These are phyloP conservation scores for Drosophila biarmipes DNA, from an alignment of 1,140 invertebrate species.

Conservation along the genomic window DNA sequence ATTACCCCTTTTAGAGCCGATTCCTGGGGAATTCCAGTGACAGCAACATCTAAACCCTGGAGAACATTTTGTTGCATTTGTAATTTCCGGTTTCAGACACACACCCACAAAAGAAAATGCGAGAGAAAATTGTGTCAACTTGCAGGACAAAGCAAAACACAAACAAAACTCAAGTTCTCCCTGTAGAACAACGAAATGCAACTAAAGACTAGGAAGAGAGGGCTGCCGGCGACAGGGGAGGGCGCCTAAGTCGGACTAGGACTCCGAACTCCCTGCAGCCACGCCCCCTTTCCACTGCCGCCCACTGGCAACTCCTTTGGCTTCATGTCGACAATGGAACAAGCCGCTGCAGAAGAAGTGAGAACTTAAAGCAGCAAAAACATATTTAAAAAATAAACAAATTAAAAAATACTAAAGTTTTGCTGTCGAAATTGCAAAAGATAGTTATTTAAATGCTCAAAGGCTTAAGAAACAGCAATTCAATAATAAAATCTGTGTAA, in stretches of 20 bases:
- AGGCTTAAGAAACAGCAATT: no score
- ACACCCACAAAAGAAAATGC: constrained; percentile 5
- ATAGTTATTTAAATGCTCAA: no score
- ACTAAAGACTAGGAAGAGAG: background rate
- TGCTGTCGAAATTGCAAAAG: no score
- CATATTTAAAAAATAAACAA: no score
- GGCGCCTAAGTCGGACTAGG: constrained; percentile 12
- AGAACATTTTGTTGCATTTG: constrained; percentile 79
- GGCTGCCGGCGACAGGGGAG: background rate
- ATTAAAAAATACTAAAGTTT: no score
- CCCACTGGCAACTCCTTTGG: constrained; percentile 7
- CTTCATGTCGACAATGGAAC: constrained; percentile 7
- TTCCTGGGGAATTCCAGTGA: constrained; percentile 9
- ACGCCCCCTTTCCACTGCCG: background rate
- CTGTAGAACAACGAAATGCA: constrained; percentile 18
- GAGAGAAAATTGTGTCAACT: constrained; percentile 72
- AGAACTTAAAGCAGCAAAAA: background rate
- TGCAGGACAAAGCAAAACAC: constrained; percentile 70
- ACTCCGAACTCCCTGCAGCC: constrained; percentile 8
- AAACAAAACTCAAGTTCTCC: constrained; percentile 72
- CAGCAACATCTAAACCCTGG: constrained; percentile 56
- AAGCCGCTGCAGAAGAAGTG: constrained; percentile 2
- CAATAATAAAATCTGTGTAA: no score
- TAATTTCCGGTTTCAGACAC: constrained; percentile 70
- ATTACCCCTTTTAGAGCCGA: no score